These are phyloP conservation scores for Hyles vespertilio DNA, from an alignment of 1,140 invertebrate species.

Conservation along the genomic window DNA sequence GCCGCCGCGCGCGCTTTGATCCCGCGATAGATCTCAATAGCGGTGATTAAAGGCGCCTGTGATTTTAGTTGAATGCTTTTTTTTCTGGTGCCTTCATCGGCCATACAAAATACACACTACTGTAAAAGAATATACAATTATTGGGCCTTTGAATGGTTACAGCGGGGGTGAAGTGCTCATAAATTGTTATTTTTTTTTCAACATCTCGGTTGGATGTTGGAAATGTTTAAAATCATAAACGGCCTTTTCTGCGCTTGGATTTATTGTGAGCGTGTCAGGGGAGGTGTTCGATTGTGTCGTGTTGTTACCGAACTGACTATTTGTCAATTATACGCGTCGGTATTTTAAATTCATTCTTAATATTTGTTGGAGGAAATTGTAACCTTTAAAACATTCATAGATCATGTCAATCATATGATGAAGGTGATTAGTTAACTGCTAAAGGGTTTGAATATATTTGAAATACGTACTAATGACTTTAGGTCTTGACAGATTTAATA, in stretches of 20 bases:
- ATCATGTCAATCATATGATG: too few species aligned
- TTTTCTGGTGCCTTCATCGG: slow-evolving; percentile 63
- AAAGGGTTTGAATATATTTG: too few species aligned
- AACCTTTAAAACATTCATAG: too few species aligned
- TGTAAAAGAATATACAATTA: slow-evolving; percentile 76
- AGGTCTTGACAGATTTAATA: too few species aligned
- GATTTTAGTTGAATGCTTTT: slow-evolving; percentile 73
- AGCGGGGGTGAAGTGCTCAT: slow-evolving; percentile 73
- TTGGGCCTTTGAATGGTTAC: slow-evolving; percentile 71
- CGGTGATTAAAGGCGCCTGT: slow-evolving; percentile 74
- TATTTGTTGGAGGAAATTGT: too few species aligned
- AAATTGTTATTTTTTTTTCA: slow-evolving; percentile 69
- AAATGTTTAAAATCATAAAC: slow-evolving; percentile 69
- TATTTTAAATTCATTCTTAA: slow-evolving; percentile 11
- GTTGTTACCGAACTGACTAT: slow-evolving; percentile 42
- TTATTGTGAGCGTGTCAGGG: slow-evolving; percentile 60
- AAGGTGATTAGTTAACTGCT: too few species aligned
- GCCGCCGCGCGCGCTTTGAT: slow-evolving; percentile 59
- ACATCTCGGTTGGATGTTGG: slow-evolving; percentile 38
- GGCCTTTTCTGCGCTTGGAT: slow-evolving; percentile 42
- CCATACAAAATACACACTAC: slow-evolving; percentile 70
- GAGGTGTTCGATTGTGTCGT: slow-evolving; percentile 39
- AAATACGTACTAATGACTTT: too few species aligned
- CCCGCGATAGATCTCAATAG: slow-evolving; percentile 74
- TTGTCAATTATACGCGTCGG: slow-evolving; percentile 60